Evolutionary conservation across 2,113 vertebrate genomes (phyloP).

Genomic region (Ifrita kowaldi): DNA sequence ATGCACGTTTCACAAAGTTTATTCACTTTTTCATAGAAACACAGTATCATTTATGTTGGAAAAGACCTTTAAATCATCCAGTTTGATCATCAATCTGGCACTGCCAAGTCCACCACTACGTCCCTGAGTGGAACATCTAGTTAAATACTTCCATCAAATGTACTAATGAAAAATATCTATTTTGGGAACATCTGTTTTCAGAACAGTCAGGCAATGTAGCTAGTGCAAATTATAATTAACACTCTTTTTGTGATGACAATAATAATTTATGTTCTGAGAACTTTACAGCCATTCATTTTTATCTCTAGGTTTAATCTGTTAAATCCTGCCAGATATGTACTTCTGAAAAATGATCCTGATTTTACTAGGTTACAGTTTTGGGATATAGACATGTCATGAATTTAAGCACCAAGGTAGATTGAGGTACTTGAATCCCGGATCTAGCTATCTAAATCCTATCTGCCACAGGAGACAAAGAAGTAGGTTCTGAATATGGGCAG

Average conservation of each 20-base stretch:
- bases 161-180: not conserved
- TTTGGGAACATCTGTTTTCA: not conserved
- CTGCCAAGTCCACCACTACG: accelerated
- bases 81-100: not conserved
- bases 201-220: not conserved
- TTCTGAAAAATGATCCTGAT: not conserved
- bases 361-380: not conserved
- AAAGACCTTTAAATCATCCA: not conserved
- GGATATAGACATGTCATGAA: not conserved
- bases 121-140: not conserved
- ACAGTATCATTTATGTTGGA: not conserved
- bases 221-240: not conserved
- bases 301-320: not conserved
- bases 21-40: not conserved
- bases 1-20: not conserved
- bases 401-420: not conserved
- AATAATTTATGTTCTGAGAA: not conserved
- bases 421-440: not conserved
- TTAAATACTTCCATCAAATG: not conserved
- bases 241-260: not conserved
- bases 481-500: not conserved
- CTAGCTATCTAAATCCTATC: not conserved
- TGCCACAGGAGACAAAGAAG: not conserved
- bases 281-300: not conserved
- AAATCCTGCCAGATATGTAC: not conserved